phyloP scores from a whole-genome alignment of 2,113 vertebrate genomes.

The Riparia riparia region DNA sequence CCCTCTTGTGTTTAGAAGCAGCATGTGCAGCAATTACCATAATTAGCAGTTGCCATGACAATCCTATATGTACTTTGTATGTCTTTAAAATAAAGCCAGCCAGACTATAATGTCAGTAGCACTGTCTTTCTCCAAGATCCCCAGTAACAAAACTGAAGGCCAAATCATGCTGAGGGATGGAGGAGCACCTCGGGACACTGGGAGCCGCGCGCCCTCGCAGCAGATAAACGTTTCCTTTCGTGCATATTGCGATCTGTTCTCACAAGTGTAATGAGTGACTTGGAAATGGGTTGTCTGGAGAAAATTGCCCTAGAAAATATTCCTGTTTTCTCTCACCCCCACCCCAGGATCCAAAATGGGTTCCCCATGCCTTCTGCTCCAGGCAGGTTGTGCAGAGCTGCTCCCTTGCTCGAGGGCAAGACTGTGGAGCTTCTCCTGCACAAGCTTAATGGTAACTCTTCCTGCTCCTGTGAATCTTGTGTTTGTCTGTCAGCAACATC shows the following conservation, averaged over 20 bases:
- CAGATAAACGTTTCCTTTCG: background rate
- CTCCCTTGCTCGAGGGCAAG: background rate
- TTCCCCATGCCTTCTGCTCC: background rate
- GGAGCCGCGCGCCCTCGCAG: fast-evolving
- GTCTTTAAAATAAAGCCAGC: slow-evolving; percentile 32
- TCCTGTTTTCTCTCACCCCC: background rate
- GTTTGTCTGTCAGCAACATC: background rate
- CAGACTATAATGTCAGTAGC: slow-evolving; percentile 57
- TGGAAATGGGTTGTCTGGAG: background rate
- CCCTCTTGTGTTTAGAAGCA: slow-evolving; percentile 66
- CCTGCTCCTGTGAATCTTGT: background rate
- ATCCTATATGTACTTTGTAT: slow-evolving; percentile 64
- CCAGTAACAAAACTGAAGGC: background rate
- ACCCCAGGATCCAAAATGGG: background rate
- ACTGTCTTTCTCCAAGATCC: background rate
- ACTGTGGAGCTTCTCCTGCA: background rate
- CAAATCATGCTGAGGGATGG: background rate
- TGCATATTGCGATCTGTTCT: background rate
- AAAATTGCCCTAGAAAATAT: slow-evolving; percentile 27
- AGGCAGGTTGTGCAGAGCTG: background rate
- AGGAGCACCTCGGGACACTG: background rate
- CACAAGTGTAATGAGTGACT: background rate
- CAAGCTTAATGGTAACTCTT: background rate
- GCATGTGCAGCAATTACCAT: slow-evolving; percentile 67
- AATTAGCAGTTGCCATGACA: slow-evolving; percentile 73